Conservation (phyloP, 2,888 invertebrate genomes). For the Erebia epiphron region DNA sequence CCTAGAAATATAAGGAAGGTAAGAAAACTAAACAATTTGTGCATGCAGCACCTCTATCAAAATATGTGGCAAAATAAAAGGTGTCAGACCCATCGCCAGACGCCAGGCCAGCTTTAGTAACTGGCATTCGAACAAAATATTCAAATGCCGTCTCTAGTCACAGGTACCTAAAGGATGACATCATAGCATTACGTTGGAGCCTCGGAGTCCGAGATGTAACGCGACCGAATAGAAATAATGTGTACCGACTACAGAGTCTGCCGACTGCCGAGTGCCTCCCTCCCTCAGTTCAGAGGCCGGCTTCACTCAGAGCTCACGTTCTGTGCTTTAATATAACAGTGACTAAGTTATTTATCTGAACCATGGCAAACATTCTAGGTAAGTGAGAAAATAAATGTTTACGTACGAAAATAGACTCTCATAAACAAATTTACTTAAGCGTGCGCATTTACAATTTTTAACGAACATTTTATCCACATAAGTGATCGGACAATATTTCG, state of each 20-base stretch:
- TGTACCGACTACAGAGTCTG: conserved; percentile 17
- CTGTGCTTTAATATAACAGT: conserved; percentile 45
- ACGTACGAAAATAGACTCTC: conserved; percentile 18
- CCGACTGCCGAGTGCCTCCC: conserved; percentile 23
- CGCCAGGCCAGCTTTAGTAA: background rate
- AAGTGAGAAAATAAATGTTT: conserved; percentile 48
- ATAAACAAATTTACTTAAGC: conserved; percentile 22
- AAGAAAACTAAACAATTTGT: background rate
- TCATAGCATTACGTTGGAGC: conserved; percentile 44
- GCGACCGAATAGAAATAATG: conserved; percentile 22
- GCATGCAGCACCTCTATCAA: background rate
- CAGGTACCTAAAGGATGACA: conserved; percentile 41
- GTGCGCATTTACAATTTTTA: conserved; percentile 4
- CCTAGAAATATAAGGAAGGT: no score
- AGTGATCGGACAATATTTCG: conserved; percentile 7
- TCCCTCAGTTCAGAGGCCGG: conserved; percentile 56
- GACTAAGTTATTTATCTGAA: conserved; percentile 47
- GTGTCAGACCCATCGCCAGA: no score
- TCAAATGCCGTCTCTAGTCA: conserved; percentile 25
- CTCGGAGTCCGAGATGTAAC: conserved; percentile 45
- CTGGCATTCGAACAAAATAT: conserved; percentile 18
- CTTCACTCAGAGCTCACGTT: conserved; percentile 54
- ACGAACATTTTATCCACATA: background rate
- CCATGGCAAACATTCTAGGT: conserved; percentile 76
- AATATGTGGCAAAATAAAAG: background rate